Base-by-base conservation (phyloP, 2,797 vertebrate genomes). In the Malacoraja senta region DNA sequence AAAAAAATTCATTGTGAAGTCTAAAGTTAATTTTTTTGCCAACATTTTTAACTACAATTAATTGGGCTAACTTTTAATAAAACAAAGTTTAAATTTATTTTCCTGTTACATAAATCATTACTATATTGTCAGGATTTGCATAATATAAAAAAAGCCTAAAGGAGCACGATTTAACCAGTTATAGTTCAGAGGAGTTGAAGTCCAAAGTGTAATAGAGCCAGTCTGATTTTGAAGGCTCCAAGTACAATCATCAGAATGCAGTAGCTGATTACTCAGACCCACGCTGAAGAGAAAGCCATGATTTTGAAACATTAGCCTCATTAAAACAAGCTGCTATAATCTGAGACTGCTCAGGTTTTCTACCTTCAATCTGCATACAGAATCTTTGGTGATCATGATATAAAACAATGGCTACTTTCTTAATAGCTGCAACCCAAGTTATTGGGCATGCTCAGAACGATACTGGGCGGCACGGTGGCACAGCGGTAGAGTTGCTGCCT, bases 1-100 rank as follows among this genome's bases (percentile, higher is more conserved):
- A 24, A 15, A 79, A 29, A 29, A 21, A 44, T 38, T 72, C 32
- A 35, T 71, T 68, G 32, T 91, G 61, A 71, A 68, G 32, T 9
- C 53, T n/a, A 38, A 7, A 21, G 88, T 38, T 65, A 35, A 91
- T 71, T 68, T 71, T 90, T 19, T 91, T 32, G 8, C 65, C 65
- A 38, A 38, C 21, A n/a, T 38, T 71, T 91, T 91, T 68, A 91
- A 91, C 65, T 29, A 91, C 71, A 24, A 91, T 35, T 71, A 35
- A 91, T 10, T 38, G n/a, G 88, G 35, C 88, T 32, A 91, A 71
- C 65, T 71, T 72, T 38, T 71, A 71, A 68, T 91, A 71, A 90
- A 90, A 68, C 86, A 68, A 65, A 86, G 58, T 61, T 26, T 58
- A 44, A 61, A 19, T 32, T 0, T 19, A 1, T 88, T 88, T 90